Evolutionary conservation across 53 echinoderm and acorn worm genomes (phyloP).

Genomic region (Patiria pectinifera): DNA sequence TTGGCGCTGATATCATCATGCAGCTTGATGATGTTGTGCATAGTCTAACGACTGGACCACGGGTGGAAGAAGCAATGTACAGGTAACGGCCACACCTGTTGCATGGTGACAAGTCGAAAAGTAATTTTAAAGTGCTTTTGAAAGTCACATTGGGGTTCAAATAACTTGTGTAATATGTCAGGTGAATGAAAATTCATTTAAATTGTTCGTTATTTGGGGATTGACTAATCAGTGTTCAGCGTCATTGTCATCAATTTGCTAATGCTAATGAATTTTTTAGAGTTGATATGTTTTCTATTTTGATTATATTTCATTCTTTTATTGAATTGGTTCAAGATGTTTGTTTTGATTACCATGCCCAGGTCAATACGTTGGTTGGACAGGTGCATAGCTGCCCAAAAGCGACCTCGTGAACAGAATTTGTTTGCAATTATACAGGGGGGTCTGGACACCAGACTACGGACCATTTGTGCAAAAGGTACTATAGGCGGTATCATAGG

Average conservation of each 20-base stretch:
- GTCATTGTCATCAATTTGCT: too few relatives aligned
- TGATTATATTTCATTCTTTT: not conserved
- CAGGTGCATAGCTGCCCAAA: constrained; percentile 89
- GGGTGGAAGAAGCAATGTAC: constrained; percentile 96
- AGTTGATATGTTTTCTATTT: too few relatives aligned
- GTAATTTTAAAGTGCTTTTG: too few relatives aligned
- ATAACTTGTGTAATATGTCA: too few relatives aligned
- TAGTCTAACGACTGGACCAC: constrained; percentile 85
- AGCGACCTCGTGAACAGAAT: constrained; percentile 87
- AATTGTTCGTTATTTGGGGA: too few relatives aligned
- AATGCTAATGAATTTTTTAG: too few relatives aligned
- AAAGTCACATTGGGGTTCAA: too few relatives aligned
- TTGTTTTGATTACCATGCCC: not conserved
- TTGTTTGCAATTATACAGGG: constrained; percentile 96
- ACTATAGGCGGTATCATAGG: not conserved
- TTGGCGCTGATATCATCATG: constrained; percentile 98
- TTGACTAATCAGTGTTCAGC: too few relatives aligned
- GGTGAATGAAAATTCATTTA: too few relatives aligned
- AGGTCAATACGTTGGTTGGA: constrained; percentile 96
- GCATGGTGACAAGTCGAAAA: too few relatives aligned
- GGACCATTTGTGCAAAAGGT: constrained; percentile 89
- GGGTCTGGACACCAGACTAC: constrained; percentile 81
- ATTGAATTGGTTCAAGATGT: not conserved
- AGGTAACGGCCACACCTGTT: constrained; percentile 51
- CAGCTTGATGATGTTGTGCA: constrained; percentile 96